These are phyloP conservation scores for Agrilus planipennis DNA, from an alignment of 1,140 invertebrate genomes.

Conservation along the genomic window DNA sequence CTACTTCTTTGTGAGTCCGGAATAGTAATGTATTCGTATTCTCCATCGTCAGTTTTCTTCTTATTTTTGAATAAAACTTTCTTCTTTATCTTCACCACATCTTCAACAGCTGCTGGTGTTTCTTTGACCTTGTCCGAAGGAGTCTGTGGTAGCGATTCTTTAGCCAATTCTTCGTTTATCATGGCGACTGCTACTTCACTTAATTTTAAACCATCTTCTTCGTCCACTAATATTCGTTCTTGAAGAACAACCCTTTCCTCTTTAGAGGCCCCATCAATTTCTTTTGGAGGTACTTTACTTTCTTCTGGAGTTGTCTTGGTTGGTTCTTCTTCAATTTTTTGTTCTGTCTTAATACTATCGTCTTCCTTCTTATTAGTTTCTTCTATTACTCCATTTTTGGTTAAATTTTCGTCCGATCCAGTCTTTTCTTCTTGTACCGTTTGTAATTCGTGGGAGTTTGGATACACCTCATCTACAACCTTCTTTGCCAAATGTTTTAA, in stretches of 20 bases:
- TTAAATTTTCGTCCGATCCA: too few relatives aligned
- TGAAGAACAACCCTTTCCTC: too few relatives aligned
- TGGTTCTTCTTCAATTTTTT: conserved; percentile 6
- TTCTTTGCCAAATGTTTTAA: conserved; percentile 25
- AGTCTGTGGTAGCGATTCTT: conserved; percentile 5
- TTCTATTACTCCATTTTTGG: conserved; percentile 2
- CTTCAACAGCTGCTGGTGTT: conserved; percentile 23
- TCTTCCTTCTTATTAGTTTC: conserved; percentile 8
- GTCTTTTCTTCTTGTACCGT: conserved; percentile 19
- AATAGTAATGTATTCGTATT: too few relatives aligned
- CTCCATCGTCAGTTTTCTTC: conserved; percentile 28
- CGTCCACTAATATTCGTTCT: conserved; percentile 22
- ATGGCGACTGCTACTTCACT: conserved; percentile 11
- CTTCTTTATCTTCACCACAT: conserved; percentile 34
- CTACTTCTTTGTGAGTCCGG: too few relatives aligned
- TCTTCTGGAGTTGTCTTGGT: too few relatives aligned
- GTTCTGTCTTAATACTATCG: conserved; percentile 5
- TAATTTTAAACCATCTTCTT: conserved; percentile 26
- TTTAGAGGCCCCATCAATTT: too few relatives aligned
- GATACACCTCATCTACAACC: conserved; percentile 23
- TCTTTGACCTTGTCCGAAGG: conserved; percentile 12
- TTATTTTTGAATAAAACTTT: conserved; percentile 34
- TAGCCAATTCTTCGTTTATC: conserved; percentile 10
- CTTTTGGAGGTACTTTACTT: too few relatives aligned
- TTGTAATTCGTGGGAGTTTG: conserved; percentile 15